phyloP scores from a whole-genome alignment of 1,140 invertebrate genomes.

The Drosophila lacteicornis region DNA sequence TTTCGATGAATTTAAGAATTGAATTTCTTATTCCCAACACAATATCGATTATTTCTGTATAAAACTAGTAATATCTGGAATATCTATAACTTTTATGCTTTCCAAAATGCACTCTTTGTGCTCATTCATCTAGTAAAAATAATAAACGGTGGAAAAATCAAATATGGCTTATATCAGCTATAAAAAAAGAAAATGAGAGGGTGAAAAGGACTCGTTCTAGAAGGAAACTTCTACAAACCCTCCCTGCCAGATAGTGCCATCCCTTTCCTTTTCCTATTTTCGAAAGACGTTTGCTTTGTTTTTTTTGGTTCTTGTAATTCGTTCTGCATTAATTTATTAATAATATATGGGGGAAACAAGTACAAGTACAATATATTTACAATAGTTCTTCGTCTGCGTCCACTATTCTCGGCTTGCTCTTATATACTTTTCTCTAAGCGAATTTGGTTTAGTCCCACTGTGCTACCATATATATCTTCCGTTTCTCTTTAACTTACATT shows the following conservation, averaged over 20 bases:
- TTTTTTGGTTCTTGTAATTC: constrained; percentile 31
- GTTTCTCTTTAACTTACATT: constrained; percentile 29
- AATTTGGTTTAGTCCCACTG: constrained; percentile 41
- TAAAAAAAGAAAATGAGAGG: neutral
- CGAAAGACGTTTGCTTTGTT: neutral
- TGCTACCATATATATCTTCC: constrained; percentile 16
- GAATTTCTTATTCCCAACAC: too few species aligned
- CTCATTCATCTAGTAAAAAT: too few species aligned
- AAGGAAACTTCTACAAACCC: neutral
- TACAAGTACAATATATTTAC: constrained; percentile 80
- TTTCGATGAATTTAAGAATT: too few species aligned
- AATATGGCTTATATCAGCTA: too few species aligned
- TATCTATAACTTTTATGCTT: too few species aligned
- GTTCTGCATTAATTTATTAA: constrained; percentile 64
- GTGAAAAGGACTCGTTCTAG: neutral
- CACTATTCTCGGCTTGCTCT: constrained; percentile 3
- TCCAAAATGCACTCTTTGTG: too few species aligned
- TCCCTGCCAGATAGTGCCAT: neutral
- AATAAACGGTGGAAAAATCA: too few species aligned
- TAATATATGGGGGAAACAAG: constrained; percentile 56
- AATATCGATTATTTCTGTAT: too few species aligned
- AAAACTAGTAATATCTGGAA: too few species aligned
- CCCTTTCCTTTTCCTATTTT: constrained; percentile 10
- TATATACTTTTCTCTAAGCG: constrained; percentile 31
- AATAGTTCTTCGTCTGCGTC: constrained; percentile 49